phyloP scores from a whole-genome alignment of 1,140 invertebrate genomes.

The Heliconius congener region DNA sequence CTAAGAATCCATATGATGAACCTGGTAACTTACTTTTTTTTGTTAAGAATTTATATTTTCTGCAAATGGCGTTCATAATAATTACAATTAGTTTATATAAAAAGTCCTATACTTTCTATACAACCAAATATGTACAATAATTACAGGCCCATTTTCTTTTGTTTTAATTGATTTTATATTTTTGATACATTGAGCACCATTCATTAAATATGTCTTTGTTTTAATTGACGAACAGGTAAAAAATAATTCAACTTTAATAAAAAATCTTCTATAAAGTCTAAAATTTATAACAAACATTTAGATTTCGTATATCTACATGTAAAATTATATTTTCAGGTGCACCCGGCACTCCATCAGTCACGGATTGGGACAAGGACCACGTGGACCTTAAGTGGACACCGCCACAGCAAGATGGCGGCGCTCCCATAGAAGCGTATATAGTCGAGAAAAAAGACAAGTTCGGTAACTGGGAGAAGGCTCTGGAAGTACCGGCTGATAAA shows the following conservation, averaged over 20 bases:
- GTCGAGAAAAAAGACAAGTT: slow-evolving; percentile 97
- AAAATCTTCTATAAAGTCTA: no score
- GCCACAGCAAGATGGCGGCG: slow-evolving; percentile 91
- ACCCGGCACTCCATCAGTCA: slow-evolving; percentile 93
- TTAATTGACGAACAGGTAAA: no score
- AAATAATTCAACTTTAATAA: no score
- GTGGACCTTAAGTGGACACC: slow-evolving; percentile 94
- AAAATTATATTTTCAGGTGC: slow-evolving; percentile 76
- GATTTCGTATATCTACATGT: no score
- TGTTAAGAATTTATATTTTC: neutral
- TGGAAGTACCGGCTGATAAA: slow-evolving; percentile 89
- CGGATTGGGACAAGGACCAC: slow-evolving; percentile 98
- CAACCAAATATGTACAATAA: no score
- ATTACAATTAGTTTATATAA: no score
- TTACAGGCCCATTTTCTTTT: neutral
- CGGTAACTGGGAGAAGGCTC: slow-evolving; percentile 95
- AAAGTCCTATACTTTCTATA: no score
- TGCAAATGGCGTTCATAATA: no score
- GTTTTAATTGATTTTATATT: no score
- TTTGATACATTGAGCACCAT: no score
- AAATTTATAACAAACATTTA: neutral
- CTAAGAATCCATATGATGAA: slow-evolving; percentile 98
- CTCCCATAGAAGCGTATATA: slow-evolving; percentile 92
- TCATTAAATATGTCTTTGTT: no score
- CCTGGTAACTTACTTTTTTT: slow-evolving; percentile 83